Evolutionary conservation across 2,113 vertebrate species (phyloP).

Genomic region (Spea bombifrons): DNA sequence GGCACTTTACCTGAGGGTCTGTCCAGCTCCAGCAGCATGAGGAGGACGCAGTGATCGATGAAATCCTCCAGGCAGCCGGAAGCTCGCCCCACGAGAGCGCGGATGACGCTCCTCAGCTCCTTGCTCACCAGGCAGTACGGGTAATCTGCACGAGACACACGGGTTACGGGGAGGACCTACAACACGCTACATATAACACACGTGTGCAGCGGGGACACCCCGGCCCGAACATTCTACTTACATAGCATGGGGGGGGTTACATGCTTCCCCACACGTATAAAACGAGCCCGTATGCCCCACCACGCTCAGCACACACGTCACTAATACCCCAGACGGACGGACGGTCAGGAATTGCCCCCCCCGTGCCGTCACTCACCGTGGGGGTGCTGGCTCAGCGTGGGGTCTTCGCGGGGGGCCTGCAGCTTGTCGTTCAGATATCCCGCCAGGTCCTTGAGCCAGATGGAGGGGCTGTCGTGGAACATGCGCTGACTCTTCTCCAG

Average conservation of each 20-base stretch:
- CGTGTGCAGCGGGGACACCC: constrained; percentile 67
- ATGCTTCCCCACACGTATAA: constrained; percentile 93
- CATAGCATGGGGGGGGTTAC: constrained; percentile 84
- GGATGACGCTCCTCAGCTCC: constrained; percentile 77
- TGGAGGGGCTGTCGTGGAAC: constrained; percentile 85
- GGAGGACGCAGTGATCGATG: constrained; percentile 88
- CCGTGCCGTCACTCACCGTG: constrained; percentile 71
- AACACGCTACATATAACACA: constrained; percentile 75
- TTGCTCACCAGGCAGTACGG: constrained; percentile 84
- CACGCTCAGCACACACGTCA: too few relatives aligned
- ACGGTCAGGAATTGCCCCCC: too few relatives aligned
- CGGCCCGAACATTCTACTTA: too few relatives aligned
- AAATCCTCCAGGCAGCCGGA: constrained; percentile 74
- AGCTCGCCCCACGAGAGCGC: constrained; percentile 70
- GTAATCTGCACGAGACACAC: constrained; percentile 72
- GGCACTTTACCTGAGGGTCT: constrained; percentile 69
- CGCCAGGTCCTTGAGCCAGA: constrained; percentile 96
- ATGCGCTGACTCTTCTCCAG: constrained; percentile 80
- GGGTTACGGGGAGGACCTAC: constrained; percentile 67
- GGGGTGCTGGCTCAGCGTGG: constrained; percentile 81
- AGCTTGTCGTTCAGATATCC: constrained; percentile 93
- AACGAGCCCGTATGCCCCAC: constrained; percentile 69
- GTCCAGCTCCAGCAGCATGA: constrained; percentile 90
- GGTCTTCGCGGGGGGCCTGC: constrained; percentile 73
- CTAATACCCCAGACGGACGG: too few relatives aligned